Percentiles rank a stretch among this genome's conserved stretches.
These are phyloP conservation scores for Lithobates pipiens DNA, from an alignment of 2,797 vertebrate genomes.

Conservation along the genomic window DNA sequence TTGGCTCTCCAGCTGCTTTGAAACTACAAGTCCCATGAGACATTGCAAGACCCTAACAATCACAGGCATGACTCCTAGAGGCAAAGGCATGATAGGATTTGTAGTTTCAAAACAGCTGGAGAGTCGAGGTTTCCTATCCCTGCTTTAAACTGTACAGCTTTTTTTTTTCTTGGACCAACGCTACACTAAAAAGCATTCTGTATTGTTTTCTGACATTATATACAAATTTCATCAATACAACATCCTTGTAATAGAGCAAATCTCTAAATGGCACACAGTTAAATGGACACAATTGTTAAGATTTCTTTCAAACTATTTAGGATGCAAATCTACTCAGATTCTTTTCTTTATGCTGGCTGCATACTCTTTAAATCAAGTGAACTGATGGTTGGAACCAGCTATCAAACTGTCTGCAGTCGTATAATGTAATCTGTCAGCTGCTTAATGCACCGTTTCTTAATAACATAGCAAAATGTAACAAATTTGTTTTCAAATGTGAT, in stretches of 20 bases:
- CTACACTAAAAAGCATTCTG: no score
- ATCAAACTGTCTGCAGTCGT: slow-evolving; percentile 58
- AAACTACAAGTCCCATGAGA: no score
- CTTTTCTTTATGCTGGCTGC: slow-evolving; percentile 49
- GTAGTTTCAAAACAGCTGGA: no score
- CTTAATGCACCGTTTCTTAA: slow-evolving; percentile 59
- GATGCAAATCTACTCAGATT: slow-evolving; percentile 47
- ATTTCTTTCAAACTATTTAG: slow-evolving; percentile 32
- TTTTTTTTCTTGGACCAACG: no score
- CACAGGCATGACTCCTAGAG: no score
- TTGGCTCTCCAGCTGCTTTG: no score
- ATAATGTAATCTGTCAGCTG: slow-evolving; percentile 61
- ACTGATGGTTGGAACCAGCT: slow-evolving; percentile 56
- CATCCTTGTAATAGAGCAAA: not conserved
- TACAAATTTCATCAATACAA: no score
- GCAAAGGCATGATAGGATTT: no score
- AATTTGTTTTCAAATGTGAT: slow-evolving; percentile 56
- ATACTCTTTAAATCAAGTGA: slow-evolving; percentile 58
- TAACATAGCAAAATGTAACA: slow-evolving; percentile 56
- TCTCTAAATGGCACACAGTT: not conserved
- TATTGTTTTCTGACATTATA: no score
- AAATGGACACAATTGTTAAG: not conserved
- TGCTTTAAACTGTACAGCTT: no score
- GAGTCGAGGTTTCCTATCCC: no score
- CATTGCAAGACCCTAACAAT: no score